These are phyloP conservation scores for Aptenodytes forsteri DNA, from an alignment of 2,113 vertebrate genomes.

Conservation along the genomic window DNA sequence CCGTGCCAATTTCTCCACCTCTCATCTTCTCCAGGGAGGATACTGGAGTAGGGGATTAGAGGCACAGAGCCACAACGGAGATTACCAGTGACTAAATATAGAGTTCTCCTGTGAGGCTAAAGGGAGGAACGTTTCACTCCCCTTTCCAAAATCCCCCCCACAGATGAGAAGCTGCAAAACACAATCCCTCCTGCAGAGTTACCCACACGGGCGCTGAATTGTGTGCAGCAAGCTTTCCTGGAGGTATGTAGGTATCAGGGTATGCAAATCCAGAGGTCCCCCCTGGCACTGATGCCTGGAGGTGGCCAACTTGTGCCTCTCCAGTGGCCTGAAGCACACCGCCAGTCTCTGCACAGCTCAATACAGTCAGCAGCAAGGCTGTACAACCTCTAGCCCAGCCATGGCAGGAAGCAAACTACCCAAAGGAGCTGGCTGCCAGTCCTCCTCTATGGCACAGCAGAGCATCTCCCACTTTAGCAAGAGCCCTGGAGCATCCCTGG, in stretches of 20 bases:
- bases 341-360: accelerated
- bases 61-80: neutral
- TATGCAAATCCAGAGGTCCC: neutral
- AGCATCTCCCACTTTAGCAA: neutral
- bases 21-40: neutral
- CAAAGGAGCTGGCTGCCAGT: neutral
- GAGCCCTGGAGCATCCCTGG: neutral
- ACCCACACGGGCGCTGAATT: accelerated
- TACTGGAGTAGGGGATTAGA: conserved; percentile 7
- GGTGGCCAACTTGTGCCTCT: neutral
- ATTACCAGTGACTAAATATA: conserved; percentile 42
- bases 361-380: neutral
- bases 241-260: neutral
- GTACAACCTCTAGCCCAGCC: neutral
- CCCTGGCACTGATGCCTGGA: neutral
- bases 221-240: neutral
- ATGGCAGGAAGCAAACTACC: neutral
- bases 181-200: accelerated
- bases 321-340: neutral
- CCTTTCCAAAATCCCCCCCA: neutral
- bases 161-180: neutral
- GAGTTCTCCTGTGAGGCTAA: neutral
- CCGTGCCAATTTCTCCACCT: neutral
- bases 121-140: neutral
- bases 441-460: neutral